Evolutionary conservation across 2,888 invertebrate species (phyloP), one percentile per base, ranked within the genome.

Genomic region (Punctoribates punctum): DNA sequence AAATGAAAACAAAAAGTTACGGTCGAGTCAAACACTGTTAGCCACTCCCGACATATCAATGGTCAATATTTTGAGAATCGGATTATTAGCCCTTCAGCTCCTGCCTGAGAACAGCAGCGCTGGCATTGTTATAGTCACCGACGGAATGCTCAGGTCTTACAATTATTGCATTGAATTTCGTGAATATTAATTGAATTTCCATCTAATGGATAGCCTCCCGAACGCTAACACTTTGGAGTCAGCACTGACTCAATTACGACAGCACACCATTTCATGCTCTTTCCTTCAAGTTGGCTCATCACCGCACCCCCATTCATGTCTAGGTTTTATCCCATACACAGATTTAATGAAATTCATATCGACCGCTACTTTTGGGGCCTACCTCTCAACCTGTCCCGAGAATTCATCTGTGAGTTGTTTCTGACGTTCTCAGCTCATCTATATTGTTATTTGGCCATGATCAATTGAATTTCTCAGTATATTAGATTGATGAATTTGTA

Each of bases 341-440:
- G 91, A 92, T 82, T 85, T 92, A 75, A 86, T 92, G 84, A 87
- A 89, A 82, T 92, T 91, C 83, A 87, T 92, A 80, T 88, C 92
- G 54, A 87, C 87, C 77, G 90, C 91, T 25, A 92, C 92, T 6
- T 87, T 89, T 82, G 92, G 92, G 76, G 87, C 88, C 77, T 90
- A 88, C 83, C 86, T 90, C 82, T 86, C 88, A 74, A 85, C 84
- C 73, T 85, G 87, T 80, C 87, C 88, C 1, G 54, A 77, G 54
- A 42, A 13, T 13, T 38, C 27, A 67, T 62, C 27, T 25, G 23
- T 25, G 62, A 29, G 15, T 62, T 25, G 15, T 62, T 42, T 8
- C 34, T 34, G 3, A 3, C 8, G 34, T 34, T 34, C 34, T 34
- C 3, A 34, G 8, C 34, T 5, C 34, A 34, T 34, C 34, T 34